phyloP scores from a whole-genome alignment of 2,888 invertebrate genomes.

The Epirrhoe tristata region DNA sequence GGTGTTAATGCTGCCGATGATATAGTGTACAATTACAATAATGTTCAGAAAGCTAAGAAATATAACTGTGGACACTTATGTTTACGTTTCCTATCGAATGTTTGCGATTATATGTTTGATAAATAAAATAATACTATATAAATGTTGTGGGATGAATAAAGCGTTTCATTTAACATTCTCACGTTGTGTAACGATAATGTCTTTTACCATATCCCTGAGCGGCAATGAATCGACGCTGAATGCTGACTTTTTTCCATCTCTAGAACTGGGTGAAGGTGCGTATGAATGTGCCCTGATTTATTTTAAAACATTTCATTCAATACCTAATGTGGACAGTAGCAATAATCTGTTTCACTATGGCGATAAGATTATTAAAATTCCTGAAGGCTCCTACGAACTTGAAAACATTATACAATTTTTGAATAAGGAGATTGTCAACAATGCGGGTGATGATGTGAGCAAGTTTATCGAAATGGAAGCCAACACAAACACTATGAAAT shows the following conservation, averaged over 20 bases:
- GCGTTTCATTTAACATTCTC: background rate
- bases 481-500: slow-evolving; percentile 9
- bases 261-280: background rate
- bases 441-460: background rate
- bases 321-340: slow-evolving; percentile 31
- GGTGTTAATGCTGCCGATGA: background rate
- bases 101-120: background rate
- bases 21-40: background rate
- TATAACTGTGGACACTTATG: slow-evolving; percentile 10
- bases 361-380: background rate
- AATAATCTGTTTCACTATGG: slow-evolving; percentile 21
- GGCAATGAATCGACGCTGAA: slow-evolving; percentile 1
- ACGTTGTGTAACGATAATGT: background rate
- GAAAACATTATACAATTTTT: slow-evolving; percentile 2
- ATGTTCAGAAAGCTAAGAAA: background rate
- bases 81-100: background rate
- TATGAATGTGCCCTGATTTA: slow-evolving; percentile 19
- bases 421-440: no score
- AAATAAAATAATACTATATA: background rate
- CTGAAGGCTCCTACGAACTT: slow-evolving; percentile 4
- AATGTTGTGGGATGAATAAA: no score
- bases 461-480: slow-evolving; percentile 1
- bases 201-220: slow-evolving; percentile 1
- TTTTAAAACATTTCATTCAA: slow-evolving; percentile 33
- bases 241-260: slow-evolving; percentile 9